Percentiles rank a stretch among this genome's conserved stretches.
These are phyloP conservation scores for Xenotilapia flavipinnis DNA, from an alignment of 2,113 vertebrate species.

Conservation along the genomic window DNA sequence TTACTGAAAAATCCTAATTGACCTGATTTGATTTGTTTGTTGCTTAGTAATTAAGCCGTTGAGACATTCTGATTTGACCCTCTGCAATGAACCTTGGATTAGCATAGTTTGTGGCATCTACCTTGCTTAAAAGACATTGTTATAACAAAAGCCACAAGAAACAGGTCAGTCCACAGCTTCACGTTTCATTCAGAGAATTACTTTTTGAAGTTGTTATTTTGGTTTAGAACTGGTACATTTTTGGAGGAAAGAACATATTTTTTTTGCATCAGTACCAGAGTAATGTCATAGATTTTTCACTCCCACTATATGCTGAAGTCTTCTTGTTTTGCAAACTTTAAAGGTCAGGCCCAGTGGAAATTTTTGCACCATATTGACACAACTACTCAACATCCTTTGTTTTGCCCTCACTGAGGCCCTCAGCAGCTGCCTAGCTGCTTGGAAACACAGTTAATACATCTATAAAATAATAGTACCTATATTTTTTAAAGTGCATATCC, in stretches of 20 bases:
- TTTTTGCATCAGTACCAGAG: background rate
- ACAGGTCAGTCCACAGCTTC: background rate
- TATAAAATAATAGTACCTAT: background rate
- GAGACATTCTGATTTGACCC: background rate
- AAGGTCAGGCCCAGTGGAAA: background rate
- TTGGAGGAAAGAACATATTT: background rate
- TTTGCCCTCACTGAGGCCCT: background rate
- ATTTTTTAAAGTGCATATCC: background rate
- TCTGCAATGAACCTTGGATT: background rate
- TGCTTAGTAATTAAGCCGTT: background rate
- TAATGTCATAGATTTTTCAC: background rate
- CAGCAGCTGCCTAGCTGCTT: background rate
- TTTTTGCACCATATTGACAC: background rate
- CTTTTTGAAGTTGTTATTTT: background rate
- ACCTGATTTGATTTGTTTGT: background rate
- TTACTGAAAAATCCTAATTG: background rate
- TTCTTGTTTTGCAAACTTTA: background rate
- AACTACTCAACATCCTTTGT: background rate
- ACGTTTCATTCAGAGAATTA: background rate
- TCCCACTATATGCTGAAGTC: background rate
- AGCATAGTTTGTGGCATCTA: background rate
- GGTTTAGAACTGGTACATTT: background rate
- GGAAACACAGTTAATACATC: background rate
- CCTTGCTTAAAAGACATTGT: background rate
- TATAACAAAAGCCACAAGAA: background rate